Evolutionary conservation across 2,888 invertebrate genomes (phyloP), one percentile per base, ranked within the genome.

Genomic region (Sesia apiformis): DNA sequence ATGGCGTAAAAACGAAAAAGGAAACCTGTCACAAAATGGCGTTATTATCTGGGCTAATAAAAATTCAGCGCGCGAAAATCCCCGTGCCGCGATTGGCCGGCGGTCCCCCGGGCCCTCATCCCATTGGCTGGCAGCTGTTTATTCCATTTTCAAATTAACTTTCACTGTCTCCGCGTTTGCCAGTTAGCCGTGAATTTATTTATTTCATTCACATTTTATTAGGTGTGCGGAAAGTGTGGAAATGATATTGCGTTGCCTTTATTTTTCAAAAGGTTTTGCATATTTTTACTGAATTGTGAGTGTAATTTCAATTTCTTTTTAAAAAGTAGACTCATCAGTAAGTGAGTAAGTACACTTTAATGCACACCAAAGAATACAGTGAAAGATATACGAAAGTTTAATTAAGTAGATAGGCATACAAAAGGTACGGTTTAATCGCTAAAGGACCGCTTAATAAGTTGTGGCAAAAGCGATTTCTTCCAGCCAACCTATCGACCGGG

Each of bases 111-210:
- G 69, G 79, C 72, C 67, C 66, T 64, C 62, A 59, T 74, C 67
- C 79, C 71, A 87, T 89, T 88, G 89, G 88, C 70, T 70, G 78
- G 63, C 62, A 68, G 66, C 71, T 80, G 81, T 80, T 88, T 85
- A 88, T 89, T 81, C 85, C 87, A 86, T 88, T 89, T 89, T 88
- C 86, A 86, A 87, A 89, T 89, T 88, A 86, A 88, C 86, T 89
- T 84, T 87, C 88, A 78, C 84, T 82, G 81, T 81, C 79, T 74
- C 70, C 70, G 71, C 66, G 63, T 63, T 78, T 76, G 74, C 70
- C 72, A 71, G 76, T 81, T 79, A 77, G 76, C 68, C 57, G 61
- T 61, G 71, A 77, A 80, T 79, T 81, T 84, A 82, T 79, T 80
- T 80, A 76, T 79, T 80, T 78, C 81, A 78, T 81, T 77, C 64